phyloP scores from a whole-genome alignment of 1,140 invertebrate genomes.

The Brachionus koreanus region DNA sequence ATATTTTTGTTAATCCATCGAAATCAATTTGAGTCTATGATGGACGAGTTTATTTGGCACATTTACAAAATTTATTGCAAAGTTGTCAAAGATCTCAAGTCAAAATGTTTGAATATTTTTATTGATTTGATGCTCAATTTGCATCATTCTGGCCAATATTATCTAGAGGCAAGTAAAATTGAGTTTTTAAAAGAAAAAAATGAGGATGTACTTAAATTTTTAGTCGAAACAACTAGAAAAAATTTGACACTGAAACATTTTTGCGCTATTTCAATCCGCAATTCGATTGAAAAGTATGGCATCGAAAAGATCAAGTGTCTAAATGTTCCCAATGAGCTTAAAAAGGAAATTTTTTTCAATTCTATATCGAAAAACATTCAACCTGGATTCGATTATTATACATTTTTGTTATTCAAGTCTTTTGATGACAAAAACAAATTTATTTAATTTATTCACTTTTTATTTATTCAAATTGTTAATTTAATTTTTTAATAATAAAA shows the following conservation, averaged over 20 bases:
- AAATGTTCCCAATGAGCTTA: neutral
- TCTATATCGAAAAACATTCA: neutral
- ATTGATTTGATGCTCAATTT: neutral
- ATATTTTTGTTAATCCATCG: neutral
- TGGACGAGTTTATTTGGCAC: conserved; percentile 23
- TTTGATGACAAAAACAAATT: neutral
- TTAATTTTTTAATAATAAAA: too few species aligned
- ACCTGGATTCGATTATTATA: neutral
- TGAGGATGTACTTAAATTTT: neutral
- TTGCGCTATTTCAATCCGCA: neutral
- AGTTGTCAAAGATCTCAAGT: conserved; percentile 35
- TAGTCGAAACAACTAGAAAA: neutral
- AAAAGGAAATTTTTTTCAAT: conserved; percentile 7
- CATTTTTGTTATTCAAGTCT: neutral
- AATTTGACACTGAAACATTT: neutral
- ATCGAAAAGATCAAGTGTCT: neutral
- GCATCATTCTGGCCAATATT: neutral
- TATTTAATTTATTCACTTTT: neutral
- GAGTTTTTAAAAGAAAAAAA: conserved; percentile 9
- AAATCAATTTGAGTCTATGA: neutral
- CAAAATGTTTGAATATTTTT: conserved; percentile 23
- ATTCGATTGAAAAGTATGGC: neutral
- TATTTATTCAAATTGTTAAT: too few species aligned
- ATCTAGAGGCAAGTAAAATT: neutral
- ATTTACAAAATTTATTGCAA: neutral